Conservation (phyloP, 1,140 invertebrate species). For the Penaeus chinensis region DNA sequence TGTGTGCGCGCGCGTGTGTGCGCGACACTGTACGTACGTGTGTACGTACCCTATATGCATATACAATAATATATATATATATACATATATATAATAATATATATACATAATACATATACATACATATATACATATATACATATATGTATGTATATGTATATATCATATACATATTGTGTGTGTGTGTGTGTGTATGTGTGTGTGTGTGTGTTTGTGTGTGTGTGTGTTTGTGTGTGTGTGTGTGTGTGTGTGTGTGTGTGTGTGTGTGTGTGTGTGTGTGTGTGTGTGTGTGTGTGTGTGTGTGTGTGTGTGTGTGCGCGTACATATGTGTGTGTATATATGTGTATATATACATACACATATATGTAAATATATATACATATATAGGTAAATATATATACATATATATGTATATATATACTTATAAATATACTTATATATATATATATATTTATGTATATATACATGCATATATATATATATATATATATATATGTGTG, state of each 20-base stretch:
- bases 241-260: background rate
- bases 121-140: conserved; percentile 15
- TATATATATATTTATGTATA: no score
- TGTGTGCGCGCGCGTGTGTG: no score
- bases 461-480: no score
- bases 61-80: conserved; percentile 18
- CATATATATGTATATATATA: no score
- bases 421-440: no score
- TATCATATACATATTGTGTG: background rate
- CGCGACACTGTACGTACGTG: no score
- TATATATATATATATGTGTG: no score
- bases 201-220: background rate
- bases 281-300: background rate
- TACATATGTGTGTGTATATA: conserved; percentile 6
- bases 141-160: background rate
- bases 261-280: background rate
- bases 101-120: background rate
- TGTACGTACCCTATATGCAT: no score
- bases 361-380: background rate
- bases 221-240: background rate
- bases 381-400: background rate
- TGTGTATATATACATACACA: background rate
- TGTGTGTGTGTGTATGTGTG: background rate
- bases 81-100: conserved; percentile 6
- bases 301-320: background rate